A percentile compares a stretch with the other conserved stretches of the same genome.
Evolutionary conservation across 1,140 invertebrate species (phyloP).

Genomic region (Paralvinella palmiformis): DNA sequence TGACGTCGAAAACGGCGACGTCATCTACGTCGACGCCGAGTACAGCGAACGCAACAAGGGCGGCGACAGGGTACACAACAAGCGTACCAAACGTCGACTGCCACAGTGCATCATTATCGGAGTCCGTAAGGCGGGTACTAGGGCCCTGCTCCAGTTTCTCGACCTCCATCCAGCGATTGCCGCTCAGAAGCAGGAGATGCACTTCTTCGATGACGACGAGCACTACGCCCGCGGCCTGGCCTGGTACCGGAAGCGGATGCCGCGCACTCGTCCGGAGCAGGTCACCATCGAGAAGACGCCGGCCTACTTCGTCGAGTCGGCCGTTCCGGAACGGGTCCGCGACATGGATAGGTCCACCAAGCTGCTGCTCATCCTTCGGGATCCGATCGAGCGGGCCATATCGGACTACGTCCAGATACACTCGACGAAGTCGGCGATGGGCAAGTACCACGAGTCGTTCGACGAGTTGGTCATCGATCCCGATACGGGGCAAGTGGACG

Average conservation of each 20-base stretch:
- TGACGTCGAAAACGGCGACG: background rate
- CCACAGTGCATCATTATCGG: constrained; percentile 50
- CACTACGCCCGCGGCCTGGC: constrained; percentile 37
- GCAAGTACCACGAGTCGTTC: constrained; percentile 29
- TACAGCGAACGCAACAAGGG: background rate
- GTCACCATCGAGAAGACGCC: constrained; percentile 55
- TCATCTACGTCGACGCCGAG: background rate
- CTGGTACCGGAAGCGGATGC: constrained; percentile 48
- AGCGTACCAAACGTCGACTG: constrained; percentile 19
- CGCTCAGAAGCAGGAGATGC: constrained; percentile 32
- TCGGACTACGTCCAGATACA: constrained; percentile 74
- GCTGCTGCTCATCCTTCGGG: constrained; percentile 75
- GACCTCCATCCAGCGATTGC: constrained; percentile 48
- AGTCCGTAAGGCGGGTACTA: constrained; percentile 50
- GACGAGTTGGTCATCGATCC: constrained; percentile 33
- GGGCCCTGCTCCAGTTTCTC: constrained; percentile 50
- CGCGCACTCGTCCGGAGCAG: constrained; percentile 33
- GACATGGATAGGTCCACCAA: constrained; percentile 76
- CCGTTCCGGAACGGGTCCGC: constrained; percentile 60
- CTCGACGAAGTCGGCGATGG: constrained; percentile 15
- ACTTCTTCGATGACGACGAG: constrained; percentile 17
- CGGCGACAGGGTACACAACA: background rate
- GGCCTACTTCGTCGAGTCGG: constrained; percentile 48
- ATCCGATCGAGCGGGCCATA: constrained; percentile 83
- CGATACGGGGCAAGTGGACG: constrained; percentile 30